A percentile compares a stretch with the other conserved stretches of the same genome.
These are phyloP conservation scores for Cancer borealis DNA, from an alignment of 2,888 invertebrate genomes.

Conservation along the genomic window DNA sequence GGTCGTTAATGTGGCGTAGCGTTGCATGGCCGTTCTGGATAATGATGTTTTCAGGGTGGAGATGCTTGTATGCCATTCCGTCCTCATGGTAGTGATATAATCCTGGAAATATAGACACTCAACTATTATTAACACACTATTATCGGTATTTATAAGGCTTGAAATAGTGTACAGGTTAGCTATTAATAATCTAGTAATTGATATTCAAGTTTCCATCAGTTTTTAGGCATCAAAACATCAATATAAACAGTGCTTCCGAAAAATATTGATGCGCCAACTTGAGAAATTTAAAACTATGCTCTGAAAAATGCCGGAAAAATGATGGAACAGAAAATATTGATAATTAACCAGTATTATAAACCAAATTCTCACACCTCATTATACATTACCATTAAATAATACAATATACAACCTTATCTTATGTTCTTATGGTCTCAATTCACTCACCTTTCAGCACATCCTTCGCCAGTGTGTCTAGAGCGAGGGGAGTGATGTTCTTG, in stretches of 20 bases:
- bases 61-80: neutral
- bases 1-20: neutral
- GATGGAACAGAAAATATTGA: no score
- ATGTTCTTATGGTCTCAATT: no score
- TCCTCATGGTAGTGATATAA: neutral
- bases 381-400: neutral
- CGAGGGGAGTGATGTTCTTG: neutral
- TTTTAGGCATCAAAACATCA: no score
- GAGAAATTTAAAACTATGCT: no score
- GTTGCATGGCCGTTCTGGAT: neutral
- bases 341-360: no score
- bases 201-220: no score
- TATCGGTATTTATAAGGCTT: neutral
- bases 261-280: no score
- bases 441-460: neutral
- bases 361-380: neutral
- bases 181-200: no score
- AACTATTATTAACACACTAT: neutral
- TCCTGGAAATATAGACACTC: neutral
- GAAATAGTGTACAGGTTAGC: neutral
- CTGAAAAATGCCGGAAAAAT: no score
- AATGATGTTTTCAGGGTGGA: neutral
- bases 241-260: no score
- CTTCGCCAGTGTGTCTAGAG: constrained; percentile 11
- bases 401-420: neutral